Evolutionary conservation across 2,113 vertebrate species (phyloP), one percentile per base, ranked within the genome.

Genomic region (Cottus gobio): DNA sequence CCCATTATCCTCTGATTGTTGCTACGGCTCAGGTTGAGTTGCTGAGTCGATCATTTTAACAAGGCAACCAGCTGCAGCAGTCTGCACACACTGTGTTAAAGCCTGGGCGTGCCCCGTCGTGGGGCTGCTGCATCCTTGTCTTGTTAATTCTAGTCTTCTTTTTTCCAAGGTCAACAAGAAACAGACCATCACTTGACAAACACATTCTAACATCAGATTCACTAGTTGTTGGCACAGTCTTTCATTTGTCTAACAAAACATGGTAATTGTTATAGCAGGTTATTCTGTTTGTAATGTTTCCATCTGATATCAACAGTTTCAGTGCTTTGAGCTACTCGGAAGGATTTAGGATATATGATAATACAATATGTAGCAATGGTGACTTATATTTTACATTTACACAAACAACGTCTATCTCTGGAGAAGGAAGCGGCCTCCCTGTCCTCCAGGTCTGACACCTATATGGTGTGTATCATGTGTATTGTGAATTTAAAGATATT

Each of bases 1-100:
- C 22, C 39, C 30, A 34, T 39, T 30, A 87, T 28, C 60, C 46
- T 66, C 42, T 84, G 61, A 82, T 85, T 78, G 71, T 85, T 78
- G 71, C 39, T 73, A 60, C 62, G 61, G 26, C 37, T 63, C 37
- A 68, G 48, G 24, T 56, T 57, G 26, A 84, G 68, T 28, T 31
- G 72, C 83, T 82, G 81, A 80, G 46, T 77, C 30, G 24, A 48
- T 42, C n/a, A 15, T 72, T 77, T 81, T 5, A 52, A 22, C 60
- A 22, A 64, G 12, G 31, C 42, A 71, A 34, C 54, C 57, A 39
- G n/a, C 24, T 39, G 12, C 22, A n/a, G 22, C 22, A n/a, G 20
- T 8, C 39, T 7, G 42, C 39, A 22, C 39, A 28, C 12, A 16
- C 46, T 50, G 54, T 52, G 50, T 22, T 4, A 54, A 54, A 24